Percentiles rank a stretch among this genome's conserved stretches.
These are phyloP conservation scores for Prenolepis imparis DNA, from an alignment of 2,888 invertebrate species.

Conservation along the genomic window DNA sequence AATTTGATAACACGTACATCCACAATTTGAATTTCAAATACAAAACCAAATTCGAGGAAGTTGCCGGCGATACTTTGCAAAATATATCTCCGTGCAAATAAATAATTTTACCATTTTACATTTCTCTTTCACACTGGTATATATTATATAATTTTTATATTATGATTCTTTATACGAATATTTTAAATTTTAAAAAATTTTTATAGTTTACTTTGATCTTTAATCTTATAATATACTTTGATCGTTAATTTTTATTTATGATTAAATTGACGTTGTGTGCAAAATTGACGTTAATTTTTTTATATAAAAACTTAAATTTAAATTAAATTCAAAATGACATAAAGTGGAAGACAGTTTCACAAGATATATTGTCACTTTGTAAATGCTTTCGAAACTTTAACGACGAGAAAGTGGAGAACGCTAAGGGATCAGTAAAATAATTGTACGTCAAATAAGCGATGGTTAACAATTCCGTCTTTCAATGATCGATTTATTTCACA, in stretches of 20 bases:
- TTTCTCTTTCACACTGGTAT: constrained; percentile 3
- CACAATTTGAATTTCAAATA: constrained; percentile 70
- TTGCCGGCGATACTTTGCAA: constrained; percentile 20
- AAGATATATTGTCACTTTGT: background rate
- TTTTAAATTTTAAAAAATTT: constrained; percentile 17
- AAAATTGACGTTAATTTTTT: background rate
- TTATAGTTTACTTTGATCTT: too few species aligned
- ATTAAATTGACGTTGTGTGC: background rate
- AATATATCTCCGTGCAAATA: constrained; percentile 30
- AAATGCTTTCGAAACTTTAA: background rate
- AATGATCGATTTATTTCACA: constrained; percentile 68
- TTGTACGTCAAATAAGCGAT: constrained; percentile 15
- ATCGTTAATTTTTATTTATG: constrained; percentile 3
- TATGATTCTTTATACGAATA: background rate
- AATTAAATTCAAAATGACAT: constrained; percentile 8
- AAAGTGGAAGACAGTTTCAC: background rate
- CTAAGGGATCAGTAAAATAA: background rate
- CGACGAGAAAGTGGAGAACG: background rate
- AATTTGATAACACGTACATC: constrained; percentile 57
- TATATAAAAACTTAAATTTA: background rate
- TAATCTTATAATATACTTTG: background rate
- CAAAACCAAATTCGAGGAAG: constrained; percentile 46
- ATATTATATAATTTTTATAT: constrained; percentile 12
- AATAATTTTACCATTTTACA: constrained; percentile 38
- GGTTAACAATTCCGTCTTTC: constrained; percentile 62